Conservation (phyloP, 2,888 invertebrate genomes). For the Glyphotaelius pellucidus region DNA sequence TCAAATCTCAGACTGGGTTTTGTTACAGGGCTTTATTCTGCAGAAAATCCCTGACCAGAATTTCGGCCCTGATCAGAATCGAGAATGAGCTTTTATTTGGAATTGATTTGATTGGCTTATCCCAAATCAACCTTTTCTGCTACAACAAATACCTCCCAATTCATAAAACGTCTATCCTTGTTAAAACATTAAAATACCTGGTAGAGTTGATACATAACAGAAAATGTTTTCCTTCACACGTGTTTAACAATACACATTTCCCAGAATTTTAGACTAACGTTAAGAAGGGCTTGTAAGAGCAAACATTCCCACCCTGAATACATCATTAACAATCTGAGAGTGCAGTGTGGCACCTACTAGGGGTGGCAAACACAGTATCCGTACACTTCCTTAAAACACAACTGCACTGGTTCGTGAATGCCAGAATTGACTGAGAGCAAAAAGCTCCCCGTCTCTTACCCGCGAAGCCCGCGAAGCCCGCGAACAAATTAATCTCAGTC, state of each 20-base stretch:
- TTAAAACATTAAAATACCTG: neutral
- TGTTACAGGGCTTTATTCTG: neutral
- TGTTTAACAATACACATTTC: neutral
- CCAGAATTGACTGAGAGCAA: conserved; percentile 21
- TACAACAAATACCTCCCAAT: neutral
- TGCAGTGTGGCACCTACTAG: neutral
- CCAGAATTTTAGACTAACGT: neutral
- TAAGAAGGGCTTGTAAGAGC: neutral
- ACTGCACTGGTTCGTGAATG: neutral
- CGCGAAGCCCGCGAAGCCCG: conserved; percentile 30
- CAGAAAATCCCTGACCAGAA: neutral
- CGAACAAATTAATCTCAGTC: conserved; percentile 54
- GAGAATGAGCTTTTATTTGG: neutral
- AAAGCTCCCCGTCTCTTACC: conserved; percentile 29
- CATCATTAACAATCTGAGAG: neutral
- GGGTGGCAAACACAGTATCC: neutral
- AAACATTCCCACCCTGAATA: neutral
- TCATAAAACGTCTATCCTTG: neutral
- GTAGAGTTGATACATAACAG: neutral
- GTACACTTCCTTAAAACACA: neutral
- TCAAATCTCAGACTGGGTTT: neutral
- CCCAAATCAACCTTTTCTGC: neutral
- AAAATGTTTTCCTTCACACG: neutral
- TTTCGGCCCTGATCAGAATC: too few species aligned
- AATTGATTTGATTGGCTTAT: neutral